Conservation (phyloP, 2,888 invertebrate species). For the Tetanocera ferruginea region DNA sequence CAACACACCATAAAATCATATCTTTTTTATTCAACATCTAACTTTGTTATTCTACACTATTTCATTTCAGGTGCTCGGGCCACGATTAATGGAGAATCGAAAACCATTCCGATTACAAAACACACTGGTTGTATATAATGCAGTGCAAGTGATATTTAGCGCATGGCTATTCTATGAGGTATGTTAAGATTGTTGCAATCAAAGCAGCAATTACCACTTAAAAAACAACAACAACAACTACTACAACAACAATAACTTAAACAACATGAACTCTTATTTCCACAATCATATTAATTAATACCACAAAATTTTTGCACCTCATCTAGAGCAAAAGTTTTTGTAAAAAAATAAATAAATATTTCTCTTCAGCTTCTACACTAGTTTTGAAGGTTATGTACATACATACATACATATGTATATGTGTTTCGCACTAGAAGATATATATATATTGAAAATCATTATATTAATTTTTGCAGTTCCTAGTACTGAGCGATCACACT, state of each 20-base stretch:
- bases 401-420: background rate
- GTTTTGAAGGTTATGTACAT: constrained; percentile 13
- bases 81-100: constrained; percentile 91
- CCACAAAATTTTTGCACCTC: no score
- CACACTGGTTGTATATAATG: constrained; percentile 84
- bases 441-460: background rate
- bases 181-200: constrained; percentile 64
- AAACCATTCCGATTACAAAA: constrained; percentile 88
- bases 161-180: constrained; percentile 94
- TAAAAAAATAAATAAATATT: constrained; percentile 18
- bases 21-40: background rate
- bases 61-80: constrained; percentile 80
- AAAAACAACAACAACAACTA: constrained; percentile 6
- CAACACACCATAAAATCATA: background rate
- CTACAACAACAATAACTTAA: background rate
- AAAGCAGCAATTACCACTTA: constrained; percentile 20
- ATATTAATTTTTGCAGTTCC: constrained; percentile 26
- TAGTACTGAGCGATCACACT: background rate
- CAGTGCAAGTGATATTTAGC: constrained; percentile 91
- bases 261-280: background rate
- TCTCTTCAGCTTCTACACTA: constrained; percentile 40
- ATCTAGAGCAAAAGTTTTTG: background rate
- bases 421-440: constrained; percentile 1
- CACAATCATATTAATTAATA: background rate
- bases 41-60: constrained; percentile 32